Percentiles rank a stretch among this genome's conserved stretches.
Evolutionary conservation across 2,888 invertebrate species (phyloP).

Genomic region (Oscheius myriophilus): DNA sequence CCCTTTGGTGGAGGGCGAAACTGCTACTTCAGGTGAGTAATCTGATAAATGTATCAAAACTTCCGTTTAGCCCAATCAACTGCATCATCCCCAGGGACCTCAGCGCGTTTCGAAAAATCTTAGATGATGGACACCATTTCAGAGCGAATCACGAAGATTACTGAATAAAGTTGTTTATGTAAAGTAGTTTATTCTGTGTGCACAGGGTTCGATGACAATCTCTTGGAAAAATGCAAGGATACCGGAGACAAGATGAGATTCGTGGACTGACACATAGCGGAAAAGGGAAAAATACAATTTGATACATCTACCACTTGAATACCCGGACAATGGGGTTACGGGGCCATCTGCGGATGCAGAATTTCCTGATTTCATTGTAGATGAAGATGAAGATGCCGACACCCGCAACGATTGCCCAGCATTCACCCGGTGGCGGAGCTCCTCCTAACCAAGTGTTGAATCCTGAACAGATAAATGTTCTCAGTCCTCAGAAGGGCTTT

Average conservation of each 20-base stretch:
- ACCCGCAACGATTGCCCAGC: slow-evolving; percentile 46
- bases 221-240: too few species aligned
- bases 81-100: slow-evolving; percentile 11
- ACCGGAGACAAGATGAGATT: too few species aligned
- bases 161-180: too few species aligned
- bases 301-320: slow-evolving; percentile 23
- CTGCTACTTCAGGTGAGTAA: slow-evolving; percentile 13
- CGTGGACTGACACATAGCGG: too few species aligned
- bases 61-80: slow-evolving; percentile 10
- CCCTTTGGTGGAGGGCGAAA: slow-evolving; percentile 15
- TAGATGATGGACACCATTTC: background rate
- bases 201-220: too few species aligned
- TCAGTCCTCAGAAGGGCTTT: background rate
- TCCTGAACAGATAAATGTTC: slow-evolving; percentile 27
- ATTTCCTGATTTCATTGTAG: slow-evolving; percentile 52
- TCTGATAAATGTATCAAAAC: background rate
- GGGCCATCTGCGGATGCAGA: slow-evolving; percentile 43
- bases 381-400: slow-evolving; percentile 46
- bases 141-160: too few species aligned
- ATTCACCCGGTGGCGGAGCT: slow-evolving; percentile 44
- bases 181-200: too few species aligned
- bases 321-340: slow-evolving; percentile 31
- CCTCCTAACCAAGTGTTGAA: slow-evolving; percentile 49
- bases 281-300: too few species aligned
- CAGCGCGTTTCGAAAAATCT: background rate